phyloP scores from a whole-genome alignment of 2,113 vertebrate genomes.

The Callaeas wilsoni region DNA sequence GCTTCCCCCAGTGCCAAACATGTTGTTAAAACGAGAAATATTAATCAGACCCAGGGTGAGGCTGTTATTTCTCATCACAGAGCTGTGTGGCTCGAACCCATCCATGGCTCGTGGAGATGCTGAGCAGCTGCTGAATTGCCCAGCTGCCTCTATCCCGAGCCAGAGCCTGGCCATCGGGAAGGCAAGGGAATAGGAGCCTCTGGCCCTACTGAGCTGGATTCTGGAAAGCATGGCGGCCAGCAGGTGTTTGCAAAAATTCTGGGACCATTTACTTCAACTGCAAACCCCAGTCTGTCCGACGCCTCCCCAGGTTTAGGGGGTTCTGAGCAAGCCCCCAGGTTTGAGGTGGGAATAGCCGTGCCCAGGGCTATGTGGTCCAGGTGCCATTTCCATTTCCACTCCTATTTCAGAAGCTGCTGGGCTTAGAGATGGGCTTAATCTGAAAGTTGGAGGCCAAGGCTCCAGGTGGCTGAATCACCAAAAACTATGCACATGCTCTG shows the following conservation, averaged over 20 bases:
- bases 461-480: background rate
- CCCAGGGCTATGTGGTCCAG: background rate
- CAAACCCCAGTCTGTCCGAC: background rate
- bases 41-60: background rate
- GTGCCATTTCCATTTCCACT: background rate
- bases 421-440: background rate
- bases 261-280: background rate
- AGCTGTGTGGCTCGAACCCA: background rate
- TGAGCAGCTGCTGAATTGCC: background rate
- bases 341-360: background rate
- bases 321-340: background rate
- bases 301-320: background rate
- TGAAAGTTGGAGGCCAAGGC: background rate
- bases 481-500: background rate
- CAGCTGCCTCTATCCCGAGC: background rate
- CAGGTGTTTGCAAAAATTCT: background rate
- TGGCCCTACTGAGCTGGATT: background rate
- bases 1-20: background rate
- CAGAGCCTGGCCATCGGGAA: background rate
- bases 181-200: background rate
- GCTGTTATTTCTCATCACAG: background rate
- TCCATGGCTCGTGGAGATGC: background rate
- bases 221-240: background rate
- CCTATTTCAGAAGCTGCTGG: background rate
- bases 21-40: background rate